Evolutionary conservation across 2,113 vertebrate species (phyloP).

Genomic region (Columbina picui): DNA sequence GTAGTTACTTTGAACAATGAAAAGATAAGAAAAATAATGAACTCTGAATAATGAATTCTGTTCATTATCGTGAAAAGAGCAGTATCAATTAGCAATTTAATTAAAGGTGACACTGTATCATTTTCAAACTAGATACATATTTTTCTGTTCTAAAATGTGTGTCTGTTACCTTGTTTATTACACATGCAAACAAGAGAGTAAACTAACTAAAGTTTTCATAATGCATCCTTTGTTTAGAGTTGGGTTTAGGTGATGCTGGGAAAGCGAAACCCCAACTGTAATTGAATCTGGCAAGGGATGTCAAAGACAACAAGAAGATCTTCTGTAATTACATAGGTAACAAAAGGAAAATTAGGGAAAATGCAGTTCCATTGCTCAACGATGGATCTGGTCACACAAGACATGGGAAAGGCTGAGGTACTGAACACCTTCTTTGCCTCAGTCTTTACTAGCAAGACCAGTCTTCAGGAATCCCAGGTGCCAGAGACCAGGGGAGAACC

Average conservation of each 20-base stretch:
- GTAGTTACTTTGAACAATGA: not conserved
- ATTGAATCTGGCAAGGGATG: not conserved
- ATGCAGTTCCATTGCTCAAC: rapidly evolving
- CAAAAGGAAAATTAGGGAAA: not conserved
- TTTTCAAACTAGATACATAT: not conserved
- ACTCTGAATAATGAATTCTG: not conserved
- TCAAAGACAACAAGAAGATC: not conserved
- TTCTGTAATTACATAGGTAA: not conserved
- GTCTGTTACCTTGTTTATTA: not conserved
- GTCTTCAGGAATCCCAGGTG: not conserved
- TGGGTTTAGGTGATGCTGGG: not conserved
- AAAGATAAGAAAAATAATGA: not conserved
- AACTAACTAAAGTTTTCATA: not conserved
- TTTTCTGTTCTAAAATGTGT: not conserved
- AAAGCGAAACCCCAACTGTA: not conserved
- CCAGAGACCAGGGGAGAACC: not conserved
- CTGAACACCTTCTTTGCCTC: not conserved
- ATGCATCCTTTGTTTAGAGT: not conserved
- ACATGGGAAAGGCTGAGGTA: not conserved
- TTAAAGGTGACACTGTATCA: not conserved
- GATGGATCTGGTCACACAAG: not conserved
- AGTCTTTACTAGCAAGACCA: not conserved
- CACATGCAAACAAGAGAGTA: not conserved
- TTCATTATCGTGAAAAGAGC: not conserved
- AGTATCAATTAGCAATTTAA: not conserved